A percentile compares a stretch with the other conserved stretches of the same genome.
These are phyloP conservation scores for Triplophysa rosa DNA, from an alignment of 2,113 vertebrate genomes.

Conservation along the genomic window DNA sequence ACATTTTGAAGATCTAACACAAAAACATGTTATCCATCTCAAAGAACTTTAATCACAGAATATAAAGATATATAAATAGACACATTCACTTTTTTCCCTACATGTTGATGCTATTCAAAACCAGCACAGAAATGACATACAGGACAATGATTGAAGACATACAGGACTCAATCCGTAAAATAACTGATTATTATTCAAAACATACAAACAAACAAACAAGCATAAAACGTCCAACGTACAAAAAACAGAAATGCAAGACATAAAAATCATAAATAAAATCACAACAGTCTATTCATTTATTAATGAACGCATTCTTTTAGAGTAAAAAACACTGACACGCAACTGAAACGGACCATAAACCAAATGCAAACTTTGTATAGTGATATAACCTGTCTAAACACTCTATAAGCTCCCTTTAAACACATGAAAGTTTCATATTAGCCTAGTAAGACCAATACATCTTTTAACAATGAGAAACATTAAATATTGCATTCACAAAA, in stretches of 20 bases:
- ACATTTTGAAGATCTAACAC: constrained; percentile 20
- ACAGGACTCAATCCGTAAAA: not conserved
- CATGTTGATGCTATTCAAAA: not conserved
- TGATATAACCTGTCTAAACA: not conserved
- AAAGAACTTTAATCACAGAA: constrained; percentile 21
- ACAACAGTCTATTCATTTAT: not conserved
- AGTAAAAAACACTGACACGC: not conserved
- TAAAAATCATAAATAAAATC: not conserved
- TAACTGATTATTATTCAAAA: constrained; percentile 7
- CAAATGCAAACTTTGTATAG: not conserved
- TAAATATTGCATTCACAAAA: not conserved
- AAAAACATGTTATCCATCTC: constrained; percentile 10
- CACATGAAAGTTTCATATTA: not conserved
- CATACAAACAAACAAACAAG: not conserved
- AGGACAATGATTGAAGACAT: not conserved
- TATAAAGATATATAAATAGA: constrained; percentile 15
- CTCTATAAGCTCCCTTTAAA: not conserved
- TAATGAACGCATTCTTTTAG: not conserved
- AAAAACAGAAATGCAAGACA: constrained; percentile 3
- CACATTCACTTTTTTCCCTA: constrained; percentile 19
- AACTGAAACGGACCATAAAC: constrained; percentile 5
- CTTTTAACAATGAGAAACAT: not conserved
- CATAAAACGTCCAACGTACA: not conserved
- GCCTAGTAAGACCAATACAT: not conserved
- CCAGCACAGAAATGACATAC: not conserved